Conservation (phyloP, 2,888 invertebrate species). For the Brenthis daphne region DNA sequence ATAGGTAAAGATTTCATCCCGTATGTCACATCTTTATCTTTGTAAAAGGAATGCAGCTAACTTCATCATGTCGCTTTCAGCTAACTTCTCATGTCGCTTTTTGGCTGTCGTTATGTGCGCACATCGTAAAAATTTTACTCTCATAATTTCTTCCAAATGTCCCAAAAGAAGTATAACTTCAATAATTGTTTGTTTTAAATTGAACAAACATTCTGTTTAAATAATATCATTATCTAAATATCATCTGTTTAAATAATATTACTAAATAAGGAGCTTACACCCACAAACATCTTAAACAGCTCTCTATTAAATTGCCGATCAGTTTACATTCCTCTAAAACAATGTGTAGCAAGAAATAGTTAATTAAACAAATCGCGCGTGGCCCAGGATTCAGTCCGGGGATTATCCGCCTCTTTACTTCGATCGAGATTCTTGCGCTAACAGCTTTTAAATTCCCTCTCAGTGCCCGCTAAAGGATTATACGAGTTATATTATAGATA, state of each 20-base stretch:
- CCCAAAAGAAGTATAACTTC: no score
- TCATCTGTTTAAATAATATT: neutral
- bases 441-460: constrained; percentile 48
- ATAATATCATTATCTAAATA: no score
- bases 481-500: constrained; percentile 1
- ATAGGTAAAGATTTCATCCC: no score
- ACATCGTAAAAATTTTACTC: no score
- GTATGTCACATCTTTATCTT: no score
- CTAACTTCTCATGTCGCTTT: no score
- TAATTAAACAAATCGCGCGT: constrained; percentile 61
- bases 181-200: no score
- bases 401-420: constrained; percentile 48
- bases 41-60: no score
- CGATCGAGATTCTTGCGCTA: constrained; percentile 46
- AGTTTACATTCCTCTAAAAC: constrained; percentile 39
- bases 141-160: no score
- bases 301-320: constrained; percentile 16
- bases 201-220: no score
- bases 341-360: constrained; percentile 45
- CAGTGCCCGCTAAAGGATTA: constrained; percentile 35
- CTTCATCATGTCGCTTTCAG: no score
- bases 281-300: constrained; percentile 13
- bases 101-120: no score
- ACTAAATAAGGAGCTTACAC: neutral
- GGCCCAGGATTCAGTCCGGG: constrained; percentile 45